These are phyloP conservation scores for Amiota minor DNA, from an alignment of 2,888 invertebrate genomes.

Conservation along the genomic window DNA sequence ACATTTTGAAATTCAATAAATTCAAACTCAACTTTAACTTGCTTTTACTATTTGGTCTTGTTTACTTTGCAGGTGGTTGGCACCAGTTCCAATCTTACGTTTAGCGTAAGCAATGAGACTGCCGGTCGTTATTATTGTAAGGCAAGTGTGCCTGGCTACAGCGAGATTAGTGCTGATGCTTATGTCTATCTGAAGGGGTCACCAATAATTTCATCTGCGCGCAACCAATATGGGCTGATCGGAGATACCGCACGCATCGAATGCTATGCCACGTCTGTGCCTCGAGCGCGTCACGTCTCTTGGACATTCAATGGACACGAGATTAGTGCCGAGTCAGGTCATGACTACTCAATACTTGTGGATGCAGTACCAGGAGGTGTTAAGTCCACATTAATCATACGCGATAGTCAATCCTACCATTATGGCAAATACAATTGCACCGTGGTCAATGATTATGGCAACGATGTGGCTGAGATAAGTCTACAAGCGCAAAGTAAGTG, in stretches of 20 bases:
- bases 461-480: slow-evolving; percentile 87
- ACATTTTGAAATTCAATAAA: not conserved
- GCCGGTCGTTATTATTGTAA: slow-evolving; percentile 92
- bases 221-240: slow-evolving; percentile 86
- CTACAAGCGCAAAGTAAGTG: slow-evolving; percentile 91
- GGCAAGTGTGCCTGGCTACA: slow-evolving; percentile 89
- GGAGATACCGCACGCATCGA: slow-evolving; percentile 89
- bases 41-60: not conserved
- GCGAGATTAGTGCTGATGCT: slow-evolving; percentile 87
- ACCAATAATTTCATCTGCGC: slow-evolving; percentile 86
- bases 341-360: slow-evolving; percentile 84
- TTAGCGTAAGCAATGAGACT: slow-evolving; percentile 84
- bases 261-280: slow-evolving; percentile 91
- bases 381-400: slow-evolving; percentile 90
- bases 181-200: slow-evolving; percentile 86
- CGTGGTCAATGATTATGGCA: slow-evolving; percentile 91
- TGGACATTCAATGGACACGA: slow-evolving; percentile 92
- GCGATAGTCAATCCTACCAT: slow-evolving; percentile 88
- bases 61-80: slow-evolving; percentile 78
- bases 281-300: slow-evolving; percentile 87
- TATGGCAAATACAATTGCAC: slow-evolving; percentile 96
- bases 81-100: slow-evolving; percentile 84
- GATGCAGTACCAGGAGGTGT: slow-evolving; percentile 85
- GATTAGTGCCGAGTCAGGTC: slow-evolving; percentile 82
- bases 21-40: not conserved